phyloP scores from a whole-genome alignment of 2,888 invertebrate species.

The Dasypolia templi region DNA sequence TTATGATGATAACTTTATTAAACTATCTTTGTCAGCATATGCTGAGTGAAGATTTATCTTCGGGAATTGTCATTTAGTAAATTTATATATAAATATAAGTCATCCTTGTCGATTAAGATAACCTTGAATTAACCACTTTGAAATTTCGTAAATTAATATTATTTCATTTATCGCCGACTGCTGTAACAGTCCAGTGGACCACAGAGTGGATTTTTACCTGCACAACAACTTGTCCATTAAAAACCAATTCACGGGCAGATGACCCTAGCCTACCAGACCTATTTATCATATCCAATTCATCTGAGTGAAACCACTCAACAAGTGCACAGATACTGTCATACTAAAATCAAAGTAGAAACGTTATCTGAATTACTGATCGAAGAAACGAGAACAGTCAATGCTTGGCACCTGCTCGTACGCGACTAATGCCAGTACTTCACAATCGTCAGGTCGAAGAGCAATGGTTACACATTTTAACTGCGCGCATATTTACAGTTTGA shows the following conservation, averaged over 20 bases:
- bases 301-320: not conserved
- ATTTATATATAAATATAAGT: not conserved
- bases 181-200: not conserved
- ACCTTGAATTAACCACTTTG: not conserved
- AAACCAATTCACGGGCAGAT: too few species aligned
- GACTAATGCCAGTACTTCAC: conserved; percentile 48
- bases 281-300: not conserved
- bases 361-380: conserved; percentile 2
- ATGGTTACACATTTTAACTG: conserved; percentile 9
- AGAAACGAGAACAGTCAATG: conserved; percentile 30
- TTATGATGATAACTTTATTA: not conserved
- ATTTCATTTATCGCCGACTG: not conserved
- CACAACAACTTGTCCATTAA: not conserved
- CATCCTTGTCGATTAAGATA: not conserved
- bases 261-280: not conserved
- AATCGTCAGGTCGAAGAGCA: conserved; percentile 35
- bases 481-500: not conserved
- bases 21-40: not conserved
- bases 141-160: not conserved
- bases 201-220: not conserved
- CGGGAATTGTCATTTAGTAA: not conserved
- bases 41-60: not conserved
- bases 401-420: conserved; percentile 47
- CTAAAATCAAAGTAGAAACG: conserved; percentile 9
- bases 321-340: not conserved